Base-by-base conservation (phyloP, 1,140 invertebrate genomes). In the Anoplolepis gracilipes region DNA sequence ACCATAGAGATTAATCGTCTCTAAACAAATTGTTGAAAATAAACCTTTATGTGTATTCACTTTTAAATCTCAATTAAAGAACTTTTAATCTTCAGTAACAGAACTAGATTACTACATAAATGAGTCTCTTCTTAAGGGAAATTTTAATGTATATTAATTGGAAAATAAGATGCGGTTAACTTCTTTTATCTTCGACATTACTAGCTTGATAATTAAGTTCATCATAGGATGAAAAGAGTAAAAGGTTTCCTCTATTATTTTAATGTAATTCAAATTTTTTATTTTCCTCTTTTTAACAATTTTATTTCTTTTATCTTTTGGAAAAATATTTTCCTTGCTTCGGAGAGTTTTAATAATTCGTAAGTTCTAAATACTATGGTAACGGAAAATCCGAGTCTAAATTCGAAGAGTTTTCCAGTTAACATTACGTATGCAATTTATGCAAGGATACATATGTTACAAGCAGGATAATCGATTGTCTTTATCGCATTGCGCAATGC, bases 371-470 rank as follows among this genome's bases (percentile, higher is more conserved):
- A n/a, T 1, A 30, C 22, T 25, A 33, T n/a, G 33, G 2, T 22
- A 53, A 53, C 53, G 53, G 46, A 11, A 81, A 25, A 81, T 73
- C 11, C 28, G 16, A 78, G 4, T 6, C 36, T 33, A 2, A 16
- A 7, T 53, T 79, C n/a, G 46, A 28, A 53, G 30, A 8, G n/a
- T 5, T 79, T 55, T 49, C 16, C 16, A 55, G 62, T 67, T 30
- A 42, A 42, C 67, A 82, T 82, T 82, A 73, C 30, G 53, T 59
- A 81, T 81, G 78, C 78, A 69, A 39, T 28, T 79, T 36, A 19
- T 16, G 28, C 59, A 36, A 5, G 5, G 28, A 7, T 59, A 75
- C 30, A 7, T 55, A 49, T 28, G 19, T 46, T 46, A 19, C 36
- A 61, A 64, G 19, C 59, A 72, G 22, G 42, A 25, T 72, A 82